Conservation (phyloP, 92 coral and sea anemone genomes). For the Epizoanthus ramosus region DNA sequence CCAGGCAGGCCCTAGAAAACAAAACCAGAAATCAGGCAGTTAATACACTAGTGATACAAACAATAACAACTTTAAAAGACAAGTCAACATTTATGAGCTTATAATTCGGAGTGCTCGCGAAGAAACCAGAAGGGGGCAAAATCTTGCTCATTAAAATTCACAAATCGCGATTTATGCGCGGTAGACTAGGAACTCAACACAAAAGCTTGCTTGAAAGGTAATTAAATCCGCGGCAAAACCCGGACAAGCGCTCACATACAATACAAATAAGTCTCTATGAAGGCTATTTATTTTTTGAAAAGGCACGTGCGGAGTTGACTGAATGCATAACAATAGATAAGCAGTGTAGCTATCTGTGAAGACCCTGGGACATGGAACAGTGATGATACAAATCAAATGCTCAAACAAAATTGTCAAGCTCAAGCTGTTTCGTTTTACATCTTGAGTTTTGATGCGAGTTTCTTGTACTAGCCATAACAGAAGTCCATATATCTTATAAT, state of each 20-base stretch:
- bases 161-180: constrained; percentile 42
- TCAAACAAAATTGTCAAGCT: background rate
- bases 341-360: constrained; percentile 11
- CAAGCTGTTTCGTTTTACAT: constrained; percentile 19
- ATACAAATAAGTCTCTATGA: constrained; percentile 60
- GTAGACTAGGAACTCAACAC: constrained; percentile 55
- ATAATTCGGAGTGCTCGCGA: background rate
- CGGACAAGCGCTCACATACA: constrained; percentile 44
- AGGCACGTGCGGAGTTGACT: constrained; percentile 80
- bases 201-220: constrained; percentile 72
- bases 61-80: constrained; percentile 9
- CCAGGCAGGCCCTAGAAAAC: constrained; percentile 60
- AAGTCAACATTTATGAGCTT: background rate
- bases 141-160: constrained; percentile 20
- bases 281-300: constrained; percentile 63
- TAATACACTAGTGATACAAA: constrained; percentile 36
- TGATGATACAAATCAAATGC: constrained; percentile 10
- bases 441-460: background rate
- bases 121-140: background rate
- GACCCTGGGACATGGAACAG: constrained; percentile 12
- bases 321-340: constrained; percentile 48
- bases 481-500: background rate
- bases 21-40: constrained; percentile 38
- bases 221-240: constrained; percentile 60
- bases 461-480: background rate